Evolutionary conservation across 2,797 vertebrate genomes (phyloP).

Genomic region (Rhinoraja longicauda): DNA sequence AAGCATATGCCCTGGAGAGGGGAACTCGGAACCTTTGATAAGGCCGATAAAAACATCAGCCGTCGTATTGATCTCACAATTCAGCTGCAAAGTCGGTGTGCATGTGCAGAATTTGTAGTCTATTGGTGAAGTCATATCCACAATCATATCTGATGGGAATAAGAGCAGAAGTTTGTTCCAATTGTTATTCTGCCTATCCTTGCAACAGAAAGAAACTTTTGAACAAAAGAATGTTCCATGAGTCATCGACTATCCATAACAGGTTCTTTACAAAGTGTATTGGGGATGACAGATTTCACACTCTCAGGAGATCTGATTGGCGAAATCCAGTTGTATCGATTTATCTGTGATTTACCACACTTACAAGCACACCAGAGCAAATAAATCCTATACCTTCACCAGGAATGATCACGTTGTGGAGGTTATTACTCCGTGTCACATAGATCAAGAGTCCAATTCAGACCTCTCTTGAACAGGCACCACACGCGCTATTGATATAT

Average conservation of each 20-base stretch:
- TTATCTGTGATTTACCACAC: too few species aligned
- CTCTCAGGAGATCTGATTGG: background rate
- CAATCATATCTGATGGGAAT: background rate
- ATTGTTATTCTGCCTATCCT: background rate
- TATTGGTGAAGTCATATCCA: background rate
- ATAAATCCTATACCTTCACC: background rate
- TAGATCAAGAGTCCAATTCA: background rate
- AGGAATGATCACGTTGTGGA: background rate
- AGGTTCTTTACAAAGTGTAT: background rate
- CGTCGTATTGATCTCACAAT: background rate
- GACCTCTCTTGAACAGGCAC: too few species aligned
- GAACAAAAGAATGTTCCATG: background rate
- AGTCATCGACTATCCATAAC: background rate
- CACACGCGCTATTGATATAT: too few species aligned
- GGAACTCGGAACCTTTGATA: background rate
- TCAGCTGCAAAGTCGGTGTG: background rate
- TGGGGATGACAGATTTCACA: background rate
- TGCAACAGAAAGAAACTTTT: too few species aligned
- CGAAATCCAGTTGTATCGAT: background rate
- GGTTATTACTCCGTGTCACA: background rate
- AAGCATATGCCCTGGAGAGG: background rate
- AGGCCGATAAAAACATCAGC: background rate
- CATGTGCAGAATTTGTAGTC: background rate
- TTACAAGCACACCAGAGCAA: background rate
- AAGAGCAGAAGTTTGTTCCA: background rate